Evolutionary conservation across 1,140 invertebrate species (phyloP), one percentile per base, ranked within the genome.

Genomic region (Papilio dardanus): DNA sequence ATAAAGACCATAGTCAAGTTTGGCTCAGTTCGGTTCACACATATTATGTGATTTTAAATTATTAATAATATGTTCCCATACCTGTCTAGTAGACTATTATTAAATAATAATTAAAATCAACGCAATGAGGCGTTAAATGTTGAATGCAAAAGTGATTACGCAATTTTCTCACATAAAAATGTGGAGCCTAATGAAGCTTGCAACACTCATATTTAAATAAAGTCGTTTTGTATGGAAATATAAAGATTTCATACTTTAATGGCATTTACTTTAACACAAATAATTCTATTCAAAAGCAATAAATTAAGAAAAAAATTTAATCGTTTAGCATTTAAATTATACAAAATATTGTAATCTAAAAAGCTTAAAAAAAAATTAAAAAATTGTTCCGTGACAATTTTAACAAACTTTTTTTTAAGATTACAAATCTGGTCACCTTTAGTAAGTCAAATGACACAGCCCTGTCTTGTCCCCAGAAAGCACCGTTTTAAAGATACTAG

Each of bases 151-250:
- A 62, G 24, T 28, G 12, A 62, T 62, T 62, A 28, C 54, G 54
- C 54, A 30, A 62, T 10, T 16, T 54, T 62, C 54, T 62, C 54
- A 62, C 54, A 62, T 62, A 62, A 24, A 62, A 62, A 62, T 62
- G 24, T 30, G 28, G 54, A 4, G 12, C 54, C 24, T 62, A 62
- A 62, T 62, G 54, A 62, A 62, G 10, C 54, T 62, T 62, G 54
- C 24, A 62, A 14, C 54, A 62, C 19, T 62, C 24, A 24, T 1
- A 62, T 62, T 62, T 62, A 62, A 62, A 62, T 62, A 14, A 62
- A 62, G 54, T 62, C 54, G 54, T 62, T 62, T 28, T 62, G 24
- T 28, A 62, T 30, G 21, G 24, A 28, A 28, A 62, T 28, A 58
- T 16, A 30, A 62, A 10, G 24, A 12, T 62, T 62, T 62, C 12